phyloP scores from a whole-genome alignment of 2,888 invertebrate species.

The Napeogenes inachia region DNA sequence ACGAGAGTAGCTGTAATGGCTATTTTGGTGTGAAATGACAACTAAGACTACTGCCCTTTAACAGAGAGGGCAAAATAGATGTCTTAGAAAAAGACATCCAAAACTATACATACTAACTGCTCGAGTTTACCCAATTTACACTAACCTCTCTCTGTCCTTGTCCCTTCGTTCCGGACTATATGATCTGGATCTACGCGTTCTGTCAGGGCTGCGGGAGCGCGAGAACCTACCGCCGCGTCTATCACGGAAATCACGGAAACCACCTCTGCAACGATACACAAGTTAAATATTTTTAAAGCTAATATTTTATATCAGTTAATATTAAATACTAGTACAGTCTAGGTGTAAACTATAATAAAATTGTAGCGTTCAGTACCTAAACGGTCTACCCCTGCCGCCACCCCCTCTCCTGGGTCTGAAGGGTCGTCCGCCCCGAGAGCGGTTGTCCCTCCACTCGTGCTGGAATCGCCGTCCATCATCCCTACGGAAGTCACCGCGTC shows the following conservation, averaged over 20 bases:
- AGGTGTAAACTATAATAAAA: conserved; percentile 23
- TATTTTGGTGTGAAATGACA: conserved; percentile 17
- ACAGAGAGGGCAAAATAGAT: not conserved
- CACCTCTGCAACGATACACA: conserved; percentile 39
- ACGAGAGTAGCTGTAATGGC: conserved; percentile 57
- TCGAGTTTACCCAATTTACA: conserved; percentile 7
- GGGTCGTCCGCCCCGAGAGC: conserved; percentile 59
- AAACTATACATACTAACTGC: too few relatives aligned
- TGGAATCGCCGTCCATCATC: conserved; percentile 46
- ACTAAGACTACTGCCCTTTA: not conserved
- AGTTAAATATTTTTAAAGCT: conserved; percentile 4
- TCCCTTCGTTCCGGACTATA: conserved; percentile 70
- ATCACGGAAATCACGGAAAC: conserved; percentile 83
- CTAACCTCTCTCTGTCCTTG: conserved; percentile 71
- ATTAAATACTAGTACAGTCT: too few relatives aligned
- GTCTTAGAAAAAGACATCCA: not conserved
- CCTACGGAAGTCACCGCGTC: conserved; percentile 65
- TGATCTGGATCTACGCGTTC: conserved; percentile 66
- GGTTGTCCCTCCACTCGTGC: conserved; percentile 52
- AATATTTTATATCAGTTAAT: not conserved
- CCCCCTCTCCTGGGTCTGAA: conserved; percentile 64
- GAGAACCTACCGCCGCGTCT: conserved; percentile 77
- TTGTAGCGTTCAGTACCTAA: conserved; percentile 47
- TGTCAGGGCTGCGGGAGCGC: conserved; percentile 77
- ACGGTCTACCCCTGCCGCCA: conserved; percentile 65